Base-by-base conservation (phyloP, 2,888 invertebrate genomes). In the Drosophila melanosoma region DNA sequence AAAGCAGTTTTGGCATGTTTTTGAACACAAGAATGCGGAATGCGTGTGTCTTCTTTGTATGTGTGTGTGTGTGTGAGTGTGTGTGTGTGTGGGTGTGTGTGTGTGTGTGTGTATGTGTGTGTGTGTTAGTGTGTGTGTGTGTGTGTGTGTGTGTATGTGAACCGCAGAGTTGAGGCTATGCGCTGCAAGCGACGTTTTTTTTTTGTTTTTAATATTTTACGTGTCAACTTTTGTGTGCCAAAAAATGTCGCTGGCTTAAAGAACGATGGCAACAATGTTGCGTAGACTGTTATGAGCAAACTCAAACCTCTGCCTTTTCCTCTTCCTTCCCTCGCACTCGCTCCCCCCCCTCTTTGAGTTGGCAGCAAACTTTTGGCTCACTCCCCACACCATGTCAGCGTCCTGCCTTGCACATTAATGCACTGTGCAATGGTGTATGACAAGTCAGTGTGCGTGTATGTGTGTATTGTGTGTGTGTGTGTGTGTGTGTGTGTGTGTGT, bases 211-310 rank as follows among this genome's bases (percentile, higher is more conserved):
- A 80, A 85, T 85, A 85, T 85, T 86, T 85, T 86, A 85, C 86
- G 86, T 86, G 85, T 86, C 80, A 86, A 86, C 78, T 83, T 84
- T 83, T 82, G 83, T 76, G 74, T 83, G 85, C 80, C 85, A 85
- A 86, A 70, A 78, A 76, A 75, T 75, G 53, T 66, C 71, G 54
- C 48, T 29, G 64, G 57, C 62, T 23, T 59, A 33, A 68, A 62
- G 76, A 70, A 69, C 67, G 71, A 51, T 48, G 63, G 68, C 69
- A 74, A 82, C 61, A 65, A 68, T 67, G 81, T 81, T 79, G 79
- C 78, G 81, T 79, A 79, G 78, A 45, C 53, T 77, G 64, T 72
- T 81, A 77, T 79, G 78, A 68, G 81, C 48, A 68, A 66, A 65
- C 68, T 54, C 33, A 20, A 23, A 12, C 57, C 11, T 8, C n/a